Evolutionary conservation across 2,797 vertebrate genomes (phyloP).

Genomic region (Mionectes olivaceus): DNA sequence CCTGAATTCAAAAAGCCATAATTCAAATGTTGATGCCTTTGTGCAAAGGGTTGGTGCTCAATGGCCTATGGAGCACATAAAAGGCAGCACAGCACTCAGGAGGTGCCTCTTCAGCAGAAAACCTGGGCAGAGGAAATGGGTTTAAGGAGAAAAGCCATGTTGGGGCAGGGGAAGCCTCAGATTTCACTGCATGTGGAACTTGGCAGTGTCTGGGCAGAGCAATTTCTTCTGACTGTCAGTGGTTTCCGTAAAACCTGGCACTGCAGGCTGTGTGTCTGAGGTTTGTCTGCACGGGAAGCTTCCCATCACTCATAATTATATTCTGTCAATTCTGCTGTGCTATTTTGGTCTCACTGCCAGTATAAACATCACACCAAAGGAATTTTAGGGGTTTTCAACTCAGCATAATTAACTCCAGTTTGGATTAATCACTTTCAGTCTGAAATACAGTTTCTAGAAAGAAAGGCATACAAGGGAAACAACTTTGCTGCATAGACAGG

Average conservation of each 20-base stretch:
- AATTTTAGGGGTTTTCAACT: neutral
- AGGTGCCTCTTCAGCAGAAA: constrained; percentile 17
- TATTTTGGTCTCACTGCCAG: neutral
- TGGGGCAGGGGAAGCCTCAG: neutral
- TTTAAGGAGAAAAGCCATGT: neutral
- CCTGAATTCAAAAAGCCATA: neutral
- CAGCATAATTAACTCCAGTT: neutral
- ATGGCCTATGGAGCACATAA: neutral
- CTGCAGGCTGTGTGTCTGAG: neutral
- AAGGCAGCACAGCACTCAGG: neutral
- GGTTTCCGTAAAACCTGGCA: neutral
- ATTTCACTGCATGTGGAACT: neutral
- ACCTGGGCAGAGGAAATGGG: neutral
- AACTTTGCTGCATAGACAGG: neutral
- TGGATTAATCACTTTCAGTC: neutral
- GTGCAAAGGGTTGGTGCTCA: neutral
- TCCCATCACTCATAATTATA: neutral
- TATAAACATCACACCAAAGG: neutral
- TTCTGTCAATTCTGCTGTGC: neutral
- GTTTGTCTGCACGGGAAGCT: neutral
- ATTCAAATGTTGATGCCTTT: neutral
- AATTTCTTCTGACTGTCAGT: neutral
- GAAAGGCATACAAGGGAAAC: neutral
- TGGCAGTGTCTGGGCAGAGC: neutral
- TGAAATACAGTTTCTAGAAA: neutral